Base-by-base conservation (phyloP, 2,797 vertebrate genomes). In the Tarsius wallacei region DNA sequence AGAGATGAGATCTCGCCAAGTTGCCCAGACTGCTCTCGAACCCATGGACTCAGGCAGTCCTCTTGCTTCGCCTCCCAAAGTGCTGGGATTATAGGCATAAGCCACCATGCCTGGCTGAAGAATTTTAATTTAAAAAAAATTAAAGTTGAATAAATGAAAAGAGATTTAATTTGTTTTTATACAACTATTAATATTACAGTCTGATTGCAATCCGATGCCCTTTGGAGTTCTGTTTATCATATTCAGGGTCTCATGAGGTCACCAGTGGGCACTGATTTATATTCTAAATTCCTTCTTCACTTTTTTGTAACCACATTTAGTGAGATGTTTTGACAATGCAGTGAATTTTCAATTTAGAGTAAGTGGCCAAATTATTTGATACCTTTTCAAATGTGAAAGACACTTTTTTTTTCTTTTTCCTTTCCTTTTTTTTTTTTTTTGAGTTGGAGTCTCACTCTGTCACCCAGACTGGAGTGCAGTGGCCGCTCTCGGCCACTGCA, bases 111-210 rank as follows among this genome's bases (percentile, higher is more conserved):
- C 42, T 42, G 42, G 42, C 42, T 6, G 42, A 42, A 42, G 42
- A 42, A 42, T 42, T 4, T 42, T 42, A 42, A 42, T 42, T 42
- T 42, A 42, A 42, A 42, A 42, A 57, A 93, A 82, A 57, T 76
- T 74, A 93, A 91, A 89, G 42, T 88, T 82, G 77, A 17, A 57
- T 42, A 51, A 16, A 55, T 97, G 49, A 87, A 89, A 91, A 73
- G 31, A 71, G 16, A 22, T 87, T 66, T 81, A 47, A 47, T 61
- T 88, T 63, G 26, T 61, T 85, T 63, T 94, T 59, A 64, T 86
- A 28, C 13, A 19, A 3, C 49, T 70, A 71, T 16, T 88, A 87
- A 7, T 36, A 11, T 81, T 89, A 47, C 42, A 49, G 80, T 57
- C 84, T 47, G 33, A 53, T 84, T 78, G 42, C 9, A 90, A 16